phyloP scores from a whole-genome alignment of 1,140 invertebrate species.

The Papilio xuthus region DNA sequence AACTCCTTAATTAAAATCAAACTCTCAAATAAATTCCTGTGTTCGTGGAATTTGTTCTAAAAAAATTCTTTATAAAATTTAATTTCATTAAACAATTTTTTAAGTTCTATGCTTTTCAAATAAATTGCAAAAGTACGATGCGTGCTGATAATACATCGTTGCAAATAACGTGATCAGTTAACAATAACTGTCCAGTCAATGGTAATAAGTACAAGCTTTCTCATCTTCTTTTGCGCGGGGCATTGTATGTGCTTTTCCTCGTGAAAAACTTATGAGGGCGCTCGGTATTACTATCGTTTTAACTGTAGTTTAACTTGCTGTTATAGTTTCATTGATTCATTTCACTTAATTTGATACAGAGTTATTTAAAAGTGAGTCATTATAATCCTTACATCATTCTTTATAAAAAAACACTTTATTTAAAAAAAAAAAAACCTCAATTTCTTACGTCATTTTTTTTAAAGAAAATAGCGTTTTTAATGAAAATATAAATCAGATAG shows the following conservation, averaged over 20 bases:
- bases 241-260: conserved; percentile 77
- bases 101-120: no score
- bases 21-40: no score
- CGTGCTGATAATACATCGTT: conserved; percentile 2
- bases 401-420: no score
- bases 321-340: neutral
- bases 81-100: no score
- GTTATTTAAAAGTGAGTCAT: neutral
- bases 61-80: no score
- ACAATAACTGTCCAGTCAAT: conserved; percentile 78
- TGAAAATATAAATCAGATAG: no score
- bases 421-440: no score
- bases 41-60: no score
- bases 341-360: neutral
- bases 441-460: no score
- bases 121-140: neutral
- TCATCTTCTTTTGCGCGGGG: conserved; percentile 65
- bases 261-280: conserved; percentile 76
- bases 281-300: conserved; percentile 44
- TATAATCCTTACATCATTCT: neutral
- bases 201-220: conserved; percentile 66
- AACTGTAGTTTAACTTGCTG: conserved; percentile 40
- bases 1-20: no score
- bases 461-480: no score
- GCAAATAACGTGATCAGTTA: conserved; percentile 61